Conservation (phyloP, 2,888 invertebrate species). For the Ectropis crepuscularia region DNA sequence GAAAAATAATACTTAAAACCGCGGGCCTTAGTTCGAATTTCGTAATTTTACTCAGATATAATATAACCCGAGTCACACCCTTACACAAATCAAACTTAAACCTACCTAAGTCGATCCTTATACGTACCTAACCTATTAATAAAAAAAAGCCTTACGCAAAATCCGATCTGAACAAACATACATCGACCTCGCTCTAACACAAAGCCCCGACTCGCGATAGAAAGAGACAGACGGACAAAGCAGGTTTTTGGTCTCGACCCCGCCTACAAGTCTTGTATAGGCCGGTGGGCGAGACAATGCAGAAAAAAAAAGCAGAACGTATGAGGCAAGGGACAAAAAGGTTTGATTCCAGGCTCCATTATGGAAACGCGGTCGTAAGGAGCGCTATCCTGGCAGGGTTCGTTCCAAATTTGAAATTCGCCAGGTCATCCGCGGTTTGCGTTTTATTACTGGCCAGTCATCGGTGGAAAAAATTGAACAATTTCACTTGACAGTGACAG, state of each 20-base stretch:
- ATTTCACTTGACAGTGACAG: conserved; percentile 60
- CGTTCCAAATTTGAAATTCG: conserved; percentile 63
- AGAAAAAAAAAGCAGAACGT: conserved; percentile 66
- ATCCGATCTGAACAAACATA: conserved; percentile 42
- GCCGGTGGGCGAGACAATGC: conserved; percentile 72
- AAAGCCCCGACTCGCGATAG: conserved; percentile 23
- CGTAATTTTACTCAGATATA: conserved; percentile 3
- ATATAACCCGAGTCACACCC: conserved; percentile 19
- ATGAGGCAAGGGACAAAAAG: conserved; percentile 73
- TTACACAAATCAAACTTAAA: conserved; percentile 31
- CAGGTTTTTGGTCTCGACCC: conserved; percentile 25
- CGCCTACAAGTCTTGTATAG: conserved; percentile 55
- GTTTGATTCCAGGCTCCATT: conserved; percentile 65
- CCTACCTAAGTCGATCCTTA: conserved; percentile 40
- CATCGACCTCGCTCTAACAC: conserved; percentile 47
- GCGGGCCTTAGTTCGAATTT: not conserved
- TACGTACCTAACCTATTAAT: conserved; percentile 39
- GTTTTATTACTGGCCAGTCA: conserved; percentile 53
- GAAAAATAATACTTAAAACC: no score
- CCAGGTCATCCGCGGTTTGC: conserved; percentile 60
- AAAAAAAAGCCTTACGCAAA: conserved; percentile 56
- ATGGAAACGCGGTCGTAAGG: conserved; percentile 63
- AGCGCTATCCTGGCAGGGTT: conserved; percentile 65
- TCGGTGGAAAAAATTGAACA: conserved; percentile 56
- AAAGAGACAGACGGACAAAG: conserved; percentile 50